Percentiles rank a stretch among this genome's conserved stretches.
phyloP scores from a whole-genome alignment of 2,888 invertebrate species.

The Drosophila melanosoma region DNA sequence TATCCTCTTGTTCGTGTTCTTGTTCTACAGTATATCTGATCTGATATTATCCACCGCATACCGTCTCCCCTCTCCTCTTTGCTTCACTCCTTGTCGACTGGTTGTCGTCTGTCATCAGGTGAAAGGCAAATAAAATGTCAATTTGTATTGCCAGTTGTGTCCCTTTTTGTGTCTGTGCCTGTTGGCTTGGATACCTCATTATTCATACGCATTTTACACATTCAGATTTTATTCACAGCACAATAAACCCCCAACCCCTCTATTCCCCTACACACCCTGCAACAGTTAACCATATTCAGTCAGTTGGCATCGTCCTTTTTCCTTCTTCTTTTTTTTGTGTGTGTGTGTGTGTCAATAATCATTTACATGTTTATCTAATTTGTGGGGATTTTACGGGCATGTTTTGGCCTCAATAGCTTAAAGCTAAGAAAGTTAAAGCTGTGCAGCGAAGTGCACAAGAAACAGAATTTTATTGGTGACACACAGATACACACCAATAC shows the following conservation, averaged over 20 bases:
- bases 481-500: conserved; percentile 34
- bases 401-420: conserved; percentile 15
- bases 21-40: conserved; percentile 19
- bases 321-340: conserved; percentile 27
- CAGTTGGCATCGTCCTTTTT: conserved; percentile 37
- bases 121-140: conserved; percentile 80
- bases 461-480: conserved; percentile 39
- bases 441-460: conserved; percentile 37
- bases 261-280: neutral
- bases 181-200: conserved; percentile 55
- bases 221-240: conserved; percentile 64
- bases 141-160: conserved; percentile 77
- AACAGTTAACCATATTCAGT: neutral
- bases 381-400: conserved; percentile 49
- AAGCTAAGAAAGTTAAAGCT: conserved; percentile 38
- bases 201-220: conserved; percentile 78
- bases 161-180: conserved; percentile 53
- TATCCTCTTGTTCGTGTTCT: conserved; percentile 52
- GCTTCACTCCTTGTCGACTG: conserved; percentile 27
- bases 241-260: neutral
- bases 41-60: neutral
- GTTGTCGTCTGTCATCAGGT: conserved; percentile 72
- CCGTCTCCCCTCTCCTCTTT: conserved; percentile 3
- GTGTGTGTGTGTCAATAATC: conserved; percentile 66
- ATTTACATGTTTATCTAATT: conserved; percentile 80